Evolutionary conservation across 2,888 invertebrate genomes (phyloP), one percentile per base, ranked within the genome.

Genomic region (Polydrusus cervinus): DNA sequence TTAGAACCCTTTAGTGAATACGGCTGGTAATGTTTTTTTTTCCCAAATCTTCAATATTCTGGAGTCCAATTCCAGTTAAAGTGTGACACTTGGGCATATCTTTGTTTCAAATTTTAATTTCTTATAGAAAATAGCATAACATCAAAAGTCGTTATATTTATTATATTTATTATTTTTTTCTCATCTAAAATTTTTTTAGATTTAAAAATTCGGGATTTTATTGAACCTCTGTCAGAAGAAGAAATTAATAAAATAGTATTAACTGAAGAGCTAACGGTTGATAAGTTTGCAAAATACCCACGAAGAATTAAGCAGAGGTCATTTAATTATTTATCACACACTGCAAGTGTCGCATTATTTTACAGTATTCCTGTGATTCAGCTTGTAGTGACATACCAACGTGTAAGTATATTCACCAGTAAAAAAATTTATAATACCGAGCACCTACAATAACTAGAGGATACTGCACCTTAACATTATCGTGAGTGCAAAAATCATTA

Each of bases 281-380:
- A 90, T 65, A 91, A 91, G 81, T 86, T 93, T 67, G 89, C 93
- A 0, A 87, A 90, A 76, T 78, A 90, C 62, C 89, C 90, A 43
- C 88, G 88, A 78, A 89, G 90, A 75, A 86, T 93, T 30, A 88
- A 89, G 43, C 89, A 90, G 80, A 91, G 91, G 81, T 91, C 93
- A 62, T 90, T 89, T 73, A 88, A 92, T 43, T 94, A 93, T 83
- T 89, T 93, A 78, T 94, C 94, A 92, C 94, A 92, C 81, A 91
- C 93, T 0, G 84, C 93, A 7, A 95, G 94, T 0, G 92, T 97
- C 43, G 93, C 95, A 0, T 91, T 95, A 25, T 96, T 97, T 83
- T 97, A 97, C 86, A 92, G 93, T 0, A 87, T 97, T 72, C 96
- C 97, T 0, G 96, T 96, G 0, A 90, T 96, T 0, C 97, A 97